These are phyloP conservation scores for Drosophila quinaria DNA, from an alignment of 2,888 invertebrate species.

Conservation along the genomic window DNA sequence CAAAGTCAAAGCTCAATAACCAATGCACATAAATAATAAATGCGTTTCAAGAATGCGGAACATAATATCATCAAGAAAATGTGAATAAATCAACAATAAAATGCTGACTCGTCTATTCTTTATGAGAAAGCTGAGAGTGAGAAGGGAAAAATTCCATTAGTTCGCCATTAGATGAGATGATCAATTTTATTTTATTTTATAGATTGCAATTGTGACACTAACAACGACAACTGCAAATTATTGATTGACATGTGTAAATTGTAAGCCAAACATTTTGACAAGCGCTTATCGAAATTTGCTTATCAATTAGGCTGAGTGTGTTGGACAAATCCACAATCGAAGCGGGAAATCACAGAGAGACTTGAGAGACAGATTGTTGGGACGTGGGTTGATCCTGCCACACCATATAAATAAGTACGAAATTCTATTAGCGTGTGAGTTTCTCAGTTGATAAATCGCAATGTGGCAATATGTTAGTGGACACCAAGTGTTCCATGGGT, in stretches of 20 bases:
- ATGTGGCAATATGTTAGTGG: conserved; percentile 53
- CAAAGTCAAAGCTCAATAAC: conserved; percentile 67
- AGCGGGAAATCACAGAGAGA: conserved; percentile 5
- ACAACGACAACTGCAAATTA: conserved; percentile 32
- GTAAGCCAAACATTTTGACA: conserved; percentile 77
- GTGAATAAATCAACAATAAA: conserved; percentile 36
- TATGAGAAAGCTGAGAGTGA: background rate
- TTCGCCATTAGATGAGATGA: background rate
- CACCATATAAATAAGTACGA: conserved; percentile 34
- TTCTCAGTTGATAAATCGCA: conserved; percentile 67
- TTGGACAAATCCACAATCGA: background rate
- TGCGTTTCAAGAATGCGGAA: conserved; percentile 67
- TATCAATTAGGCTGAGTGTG: conserved; percentile 65
- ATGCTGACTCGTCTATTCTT: conserved; percentile 12
- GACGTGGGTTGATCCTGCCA: conserved; percentile 53
- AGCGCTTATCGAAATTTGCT: conserved; percentile 66
- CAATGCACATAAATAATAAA: conserved; percentile 58
- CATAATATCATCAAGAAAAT: conserved; percentile 21
- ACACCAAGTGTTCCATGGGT: conserved; percentile 32
- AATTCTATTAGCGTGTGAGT: conserved; percentile 70
- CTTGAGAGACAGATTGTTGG: background rate
- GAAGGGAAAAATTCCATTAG: background rate
- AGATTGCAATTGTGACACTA: conserved; percentile 9
- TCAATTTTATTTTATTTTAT: background rate
- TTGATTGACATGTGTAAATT: conserved; percentile 76